Conservation (phyloP, 2,797 vertebrate genomes). For the Leucoraja ocellata region DNA sequence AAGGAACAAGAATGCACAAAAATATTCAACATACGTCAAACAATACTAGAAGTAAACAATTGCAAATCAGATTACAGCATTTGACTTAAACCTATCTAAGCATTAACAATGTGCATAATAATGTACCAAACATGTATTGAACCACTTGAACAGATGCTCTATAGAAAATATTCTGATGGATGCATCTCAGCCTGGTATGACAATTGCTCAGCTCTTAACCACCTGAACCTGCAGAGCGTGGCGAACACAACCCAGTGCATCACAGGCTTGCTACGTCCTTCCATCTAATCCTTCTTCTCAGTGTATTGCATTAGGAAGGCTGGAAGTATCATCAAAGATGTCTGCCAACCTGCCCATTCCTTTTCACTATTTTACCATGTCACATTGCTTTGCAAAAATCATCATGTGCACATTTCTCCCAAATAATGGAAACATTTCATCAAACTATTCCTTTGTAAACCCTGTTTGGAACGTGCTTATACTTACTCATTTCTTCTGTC, state of each 20-base stretch:
- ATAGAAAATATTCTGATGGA: too few relatives aligned
- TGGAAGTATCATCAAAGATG: too few relatives aligned
- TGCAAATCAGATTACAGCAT: neutral
- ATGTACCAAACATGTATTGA: neutral
- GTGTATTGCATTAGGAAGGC: too few relatives aligned
- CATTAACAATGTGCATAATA: neutral
- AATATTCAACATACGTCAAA: neutral
- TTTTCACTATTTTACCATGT: neutral
- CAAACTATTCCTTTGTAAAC: neutral
- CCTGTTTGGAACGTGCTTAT: neutral
- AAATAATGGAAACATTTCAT: neutral
- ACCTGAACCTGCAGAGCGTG: too few relatives aligned
- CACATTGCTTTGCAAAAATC: neutral
- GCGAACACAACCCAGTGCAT: too few relatives aligned
- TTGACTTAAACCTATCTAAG: neutral
- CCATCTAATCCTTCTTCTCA: too few relatives aligned
- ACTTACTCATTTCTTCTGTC: constrained; percentile 97
- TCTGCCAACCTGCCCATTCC: too few relatives aligned
- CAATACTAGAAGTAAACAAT: neutral
- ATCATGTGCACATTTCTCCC: too few relatives aligned
- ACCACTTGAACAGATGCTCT: neutral
- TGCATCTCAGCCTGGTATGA: too few relatives aligned
- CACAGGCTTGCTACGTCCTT: too few relatives aligned
- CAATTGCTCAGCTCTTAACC: too few relatives aligned
- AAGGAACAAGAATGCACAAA: neutral